Evolutionary conservation across 1,140 invertebrate genomes (phyloP), one percentile per base, ranked within the genome.

Genomic region (Laupala kohalensis): DNA sequence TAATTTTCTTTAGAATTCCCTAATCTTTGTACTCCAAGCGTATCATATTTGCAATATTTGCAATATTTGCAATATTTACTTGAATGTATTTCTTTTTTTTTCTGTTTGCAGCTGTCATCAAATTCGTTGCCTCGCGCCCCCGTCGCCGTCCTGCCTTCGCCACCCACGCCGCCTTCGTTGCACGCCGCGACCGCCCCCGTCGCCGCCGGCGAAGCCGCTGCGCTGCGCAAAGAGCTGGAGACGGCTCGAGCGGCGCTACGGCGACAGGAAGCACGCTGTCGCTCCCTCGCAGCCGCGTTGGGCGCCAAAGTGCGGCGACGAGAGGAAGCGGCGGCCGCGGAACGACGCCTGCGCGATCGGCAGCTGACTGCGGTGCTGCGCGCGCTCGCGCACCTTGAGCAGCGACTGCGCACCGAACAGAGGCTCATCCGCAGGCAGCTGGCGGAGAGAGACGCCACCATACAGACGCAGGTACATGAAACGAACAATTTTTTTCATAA

Each of bases 331-430:
- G 84, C 86, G 69, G 82, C 84, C 23, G 84, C 84, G 27, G 87
- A 88, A 76, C 83, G 84, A 67, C 79, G 81, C 1, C 79, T 89
- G 2, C 81, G 87, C 19, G 88, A 90, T 77, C 86, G 87, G 74
- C 89, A 89, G 76, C 82, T 90, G 5, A 86, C 87, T 2, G 83
- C 86, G 70, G 86, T 91, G 19, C 80, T 91, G 4, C 83, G 89
- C 15, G 88, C 89, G 2, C 78, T 92, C 26, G 81, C 91, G 13
- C 82, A 88, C 24, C 83, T 91, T 19, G 89, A 92, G 77, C 87
- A 88, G 0, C 81, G 88, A n/a, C 79, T 91, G 3, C 85, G 86
- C n/a, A 85, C 88, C 76, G 90, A 92, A 78, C 89, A 91, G 76
- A 88, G 88, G 75, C 86, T 85, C 74, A 90, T 92, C 63, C 84